Evolutionary conservation across 2,797 vertebrate genomes (phyloP), one percentile per base, ranked within the genome.

Genomic region (Pipistrellus pygmaeus): DNA sequence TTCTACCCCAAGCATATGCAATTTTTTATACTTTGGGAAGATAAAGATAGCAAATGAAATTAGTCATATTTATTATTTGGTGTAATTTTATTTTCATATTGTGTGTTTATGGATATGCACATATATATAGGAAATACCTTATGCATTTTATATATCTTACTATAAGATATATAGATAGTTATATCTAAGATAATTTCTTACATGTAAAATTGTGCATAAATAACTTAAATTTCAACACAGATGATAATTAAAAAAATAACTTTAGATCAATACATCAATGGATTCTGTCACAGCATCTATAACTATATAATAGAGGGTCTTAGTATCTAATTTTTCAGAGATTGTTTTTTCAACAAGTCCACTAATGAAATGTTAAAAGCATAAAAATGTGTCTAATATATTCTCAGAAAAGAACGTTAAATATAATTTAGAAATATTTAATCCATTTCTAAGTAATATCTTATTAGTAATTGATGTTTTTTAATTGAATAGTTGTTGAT

Each of bases 341-440:
- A 32, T 20, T 82, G 20, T 15, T 3, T 83, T 92, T 92, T 86
- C 25, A 91, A 46, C 1, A 72, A 64, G 2, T 48, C 23, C 23
- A n/a, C 8, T 87, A 89, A 73, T 69, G 23, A 69, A 60, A 73
- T 81, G 1, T 57, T 38, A 82, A 51, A n/a, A 86, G 20, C 73
- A 1, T 62, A 83, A 87, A 90, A 1, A 55, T 44, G 38, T 89
- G 2, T 84, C 21, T 46, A 93, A 77, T 38, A 75, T 32, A 69
- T 27, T 27, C 21, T 88, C 25, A 82, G 10, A 75, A 88, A 84
- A 48, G 71, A 89, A 20, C 27, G 72, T 17, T 71, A 18, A 83
- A 76, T 17, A 64, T 64, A 75, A 68, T 82, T 69, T 81, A 66
- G 46, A 93, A 44, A 88, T 93, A 85, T 87, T 90, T 84, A 78